These are phyloP conservation scores for Palaemon carinicauda DNA, from an alignment of 1,140 invertebrate species.

Conservation along the genomic window DNA sequence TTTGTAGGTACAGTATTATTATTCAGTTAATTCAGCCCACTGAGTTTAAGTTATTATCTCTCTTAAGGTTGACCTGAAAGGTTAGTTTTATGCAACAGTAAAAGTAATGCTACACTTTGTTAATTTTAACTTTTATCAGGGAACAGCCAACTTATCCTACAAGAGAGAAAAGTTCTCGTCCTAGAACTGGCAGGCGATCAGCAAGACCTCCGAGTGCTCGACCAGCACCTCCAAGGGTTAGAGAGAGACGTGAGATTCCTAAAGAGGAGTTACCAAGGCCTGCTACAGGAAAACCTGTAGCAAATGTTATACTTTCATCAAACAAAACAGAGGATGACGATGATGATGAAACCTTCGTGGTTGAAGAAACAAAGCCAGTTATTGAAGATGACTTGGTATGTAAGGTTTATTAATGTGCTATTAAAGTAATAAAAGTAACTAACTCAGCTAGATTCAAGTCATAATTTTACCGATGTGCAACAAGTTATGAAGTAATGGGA, in stretches of 20 bases:
- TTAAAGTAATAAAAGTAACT: too few species aligned
- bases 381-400: slow-evolving; percentile 47
- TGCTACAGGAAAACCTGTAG: slow-evolving; percentile 60
- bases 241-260: slow-evolving; percentile 50
- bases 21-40: too few species aligned
- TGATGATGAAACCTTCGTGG: slow-evolving; percentile 61
- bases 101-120: not conserved
- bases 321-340: slow-evolving; percentile 53
- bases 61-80: not conserved
- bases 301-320: slow-evolving; percentile 60
- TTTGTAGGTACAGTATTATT: too few species aligned
- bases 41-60: not conserved
- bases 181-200: slow-evolving; percentile 63
- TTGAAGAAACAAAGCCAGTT: slow-evolving; percentile 54
- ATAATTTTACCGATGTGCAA: too few species aligned
- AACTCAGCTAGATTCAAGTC: too few species aligned
- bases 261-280: slow-evolving; percentile 57
- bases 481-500: too few species aligned
- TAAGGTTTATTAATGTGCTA: not conserved
- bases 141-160: not conserved
- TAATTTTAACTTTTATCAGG: not conserved
- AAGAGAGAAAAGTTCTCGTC: slow-evolving; percentile 8
- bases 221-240: slow-evolving; percentile 76
- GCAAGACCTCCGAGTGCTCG: slow-evolving; percentile 78
- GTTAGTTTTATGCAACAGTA: too few species aligned